These are phyloP conservation scores for Zaprionus capensis DNA, from an alignment of 1,140 invertebrate genomes.

Conservation along the genomic window DNA sequence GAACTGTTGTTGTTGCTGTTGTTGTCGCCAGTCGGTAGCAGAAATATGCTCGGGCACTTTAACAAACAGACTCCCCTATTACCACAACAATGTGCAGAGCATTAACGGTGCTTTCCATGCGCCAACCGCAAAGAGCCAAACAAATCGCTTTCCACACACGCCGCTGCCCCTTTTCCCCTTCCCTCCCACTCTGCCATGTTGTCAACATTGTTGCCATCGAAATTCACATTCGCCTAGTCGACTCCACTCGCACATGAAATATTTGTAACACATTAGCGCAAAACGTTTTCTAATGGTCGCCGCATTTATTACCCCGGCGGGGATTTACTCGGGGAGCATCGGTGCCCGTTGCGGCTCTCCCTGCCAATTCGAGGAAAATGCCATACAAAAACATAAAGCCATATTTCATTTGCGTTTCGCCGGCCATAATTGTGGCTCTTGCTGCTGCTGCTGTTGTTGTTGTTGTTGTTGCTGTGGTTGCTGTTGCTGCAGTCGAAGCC, in stretches of 20 bases:
- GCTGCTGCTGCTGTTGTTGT: background rate
- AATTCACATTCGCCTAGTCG: slow-evolving; percentile 33
- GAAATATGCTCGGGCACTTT: slow-evolving; percentile 71
- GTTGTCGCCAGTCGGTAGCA: slow-evolving; percentile 62
- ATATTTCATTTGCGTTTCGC: slow-evolving; percentile 45
- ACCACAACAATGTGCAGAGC: slow-evolving; percentile 75
- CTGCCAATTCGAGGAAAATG: slow-evolving; percentile 7
- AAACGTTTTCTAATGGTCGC: slow-evolving; percentile 74
- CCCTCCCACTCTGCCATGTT: background rate
- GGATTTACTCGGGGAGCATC: slow-evolving; percentile 43
- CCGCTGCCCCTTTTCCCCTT: background rate
- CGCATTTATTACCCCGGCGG: slow-evolving; percentile 63
- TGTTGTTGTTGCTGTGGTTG: no score
- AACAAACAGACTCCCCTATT: slow-evolving; percentile 67
- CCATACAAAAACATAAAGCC: slow-evolving; percentile 11
- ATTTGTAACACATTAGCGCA: slow-evolving; percentile 80
- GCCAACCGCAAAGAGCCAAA: slow-evolving; percentile 48
- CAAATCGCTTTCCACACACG: slow-evolving; percentile 31
- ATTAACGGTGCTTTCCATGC: slow-evolving; percentile 75
- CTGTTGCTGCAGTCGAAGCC: background rate
- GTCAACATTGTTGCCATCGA: slow-evolving; percentile 45
- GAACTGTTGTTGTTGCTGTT: background rate
- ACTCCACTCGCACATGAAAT: slow-evolving; percentile 58
- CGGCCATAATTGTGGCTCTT: slow-evolving; percentile 30
- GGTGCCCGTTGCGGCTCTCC: background rate